Conservation (phyloP, 2,113 vertebrate species). For the Bos indicus region DNA sequence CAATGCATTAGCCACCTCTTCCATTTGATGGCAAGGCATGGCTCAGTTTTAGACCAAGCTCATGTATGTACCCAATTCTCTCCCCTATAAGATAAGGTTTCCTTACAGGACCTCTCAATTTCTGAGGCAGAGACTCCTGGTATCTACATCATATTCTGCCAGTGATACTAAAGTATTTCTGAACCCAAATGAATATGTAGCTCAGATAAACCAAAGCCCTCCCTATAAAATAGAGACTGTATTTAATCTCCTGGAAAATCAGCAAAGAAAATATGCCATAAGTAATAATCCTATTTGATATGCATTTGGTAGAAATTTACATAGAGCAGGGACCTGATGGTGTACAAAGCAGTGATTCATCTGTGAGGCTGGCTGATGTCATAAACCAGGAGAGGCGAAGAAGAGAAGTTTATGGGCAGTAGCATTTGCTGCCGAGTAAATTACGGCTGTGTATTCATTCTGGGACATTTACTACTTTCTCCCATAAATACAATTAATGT, state of each 20-base stretch:
- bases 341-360: slow-evolving; percentile 58
- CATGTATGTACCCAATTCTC: not conserved
- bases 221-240: not conserved
- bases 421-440: slow-evolving; percentile 60
- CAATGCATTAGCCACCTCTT: not conserved
- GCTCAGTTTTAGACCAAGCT: not conserved
- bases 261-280: slow-evolving; percentile 57
- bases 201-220: not conserved
- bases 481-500: slow-evolving; percentile 73
- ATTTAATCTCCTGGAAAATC: slow-evolving; percentile 62
- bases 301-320: slow-evolving; percentile 48
- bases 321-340: not conserved
- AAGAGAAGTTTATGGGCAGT: slow-evolving; percentile 59
- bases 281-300: slow-evolving; percentile 45
- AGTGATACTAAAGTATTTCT: not conserved
- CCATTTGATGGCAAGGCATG: not conserved
- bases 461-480: slow-evolving; percentile 63
- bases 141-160: not conserved
- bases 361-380: slow-evolving; percentile 31
- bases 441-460: slow-evolving; percentile 66
- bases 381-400: slow-evolving; percentile 44
- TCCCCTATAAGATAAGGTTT: not conserved
- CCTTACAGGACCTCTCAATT: not conserved
- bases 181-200: not conserved
- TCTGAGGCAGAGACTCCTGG: not conserved